Conservation (phyloP, 2,888 invertebrate species). For the Selenia dentaria region DNA sequence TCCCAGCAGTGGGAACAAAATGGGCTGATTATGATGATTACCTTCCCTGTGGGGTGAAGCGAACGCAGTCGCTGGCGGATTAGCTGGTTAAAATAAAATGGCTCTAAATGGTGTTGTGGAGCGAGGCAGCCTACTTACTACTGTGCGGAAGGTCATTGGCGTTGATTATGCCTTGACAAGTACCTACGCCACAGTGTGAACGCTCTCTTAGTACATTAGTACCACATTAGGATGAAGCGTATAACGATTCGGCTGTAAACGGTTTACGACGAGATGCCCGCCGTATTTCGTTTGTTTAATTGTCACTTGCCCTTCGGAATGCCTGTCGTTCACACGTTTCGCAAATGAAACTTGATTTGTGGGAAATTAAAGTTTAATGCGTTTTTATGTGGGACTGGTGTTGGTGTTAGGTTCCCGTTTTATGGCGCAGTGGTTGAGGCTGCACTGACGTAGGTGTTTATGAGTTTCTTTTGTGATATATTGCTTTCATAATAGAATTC, state of each 20-base stretch:
- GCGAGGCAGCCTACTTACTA: no score
- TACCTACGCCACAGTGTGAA: no score
- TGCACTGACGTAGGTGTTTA: background rate
- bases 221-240: background rate
- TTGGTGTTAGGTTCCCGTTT: background rate
- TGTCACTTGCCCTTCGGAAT: slow-evolving; percentile 15
- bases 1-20: no score
- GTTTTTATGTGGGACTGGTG: background rate
- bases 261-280: slow-evolving; percentile 21
- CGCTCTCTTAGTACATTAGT: no score
- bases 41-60: no score
- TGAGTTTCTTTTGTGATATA: background rate
- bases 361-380: slow-evolving; percentile 11
- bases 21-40: no score
- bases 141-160: no score
- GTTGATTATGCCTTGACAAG: no score
- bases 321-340: slow-evolving; percentile 6
- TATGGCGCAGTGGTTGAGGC: background rate
- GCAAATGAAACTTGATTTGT: slow-evolving; percentile 15
- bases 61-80: no score
- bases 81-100: no score
- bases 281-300: slow-evolving; percentile 14
- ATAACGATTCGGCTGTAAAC: slow-evolving; percentile 17
- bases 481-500: no score
- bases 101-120: no score